phyloP scores from a whole-genome alignment of 2,113 vertebrate species.

The Hylia prasina region DNA sequence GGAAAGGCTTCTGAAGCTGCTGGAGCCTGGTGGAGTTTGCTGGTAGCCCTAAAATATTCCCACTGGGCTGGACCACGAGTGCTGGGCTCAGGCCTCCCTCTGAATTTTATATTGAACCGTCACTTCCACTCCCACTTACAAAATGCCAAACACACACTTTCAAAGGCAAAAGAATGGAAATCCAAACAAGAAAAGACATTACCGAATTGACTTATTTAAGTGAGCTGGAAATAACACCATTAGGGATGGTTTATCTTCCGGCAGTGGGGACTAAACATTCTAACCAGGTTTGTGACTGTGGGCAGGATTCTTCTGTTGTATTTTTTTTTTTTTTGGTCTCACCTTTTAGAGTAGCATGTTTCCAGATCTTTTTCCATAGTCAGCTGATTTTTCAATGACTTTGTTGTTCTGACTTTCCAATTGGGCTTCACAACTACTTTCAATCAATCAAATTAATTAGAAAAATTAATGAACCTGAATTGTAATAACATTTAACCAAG shows the following conservation, averaged over 20 bases:
- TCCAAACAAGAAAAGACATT: neutral
- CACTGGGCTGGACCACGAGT: fast-evolving
- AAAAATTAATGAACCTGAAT: constrained; percentile 20
- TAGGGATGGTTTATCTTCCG: neutral
- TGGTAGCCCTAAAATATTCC: neutral
- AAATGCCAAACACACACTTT: neutral
- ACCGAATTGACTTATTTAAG: neutral
- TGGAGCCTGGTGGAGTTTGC: neutral
- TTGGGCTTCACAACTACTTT: neutral
- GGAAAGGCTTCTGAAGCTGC: neutral
- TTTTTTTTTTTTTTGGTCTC: neutral
- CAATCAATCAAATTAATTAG: constrained; percentile 45
- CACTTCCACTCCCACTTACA: neutral
- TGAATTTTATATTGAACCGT: neutral
- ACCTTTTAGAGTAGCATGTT: neutral
- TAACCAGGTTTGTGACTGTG: neutral
- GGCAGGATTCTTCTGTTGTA: no score
- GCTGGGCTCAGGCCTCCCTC: neutral
- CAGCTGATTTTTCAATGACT: neutral
- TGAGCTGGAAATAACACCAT: neutral
- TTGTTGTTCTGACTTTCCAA: neutral
- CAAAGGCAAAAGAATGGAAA: neutral
- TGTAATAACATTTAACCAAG: constrained; percentile 34
- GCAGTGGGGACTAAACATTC: neutral
- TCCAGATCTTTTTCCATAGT: neutral